phyloP scores from a whole-genome alignment of 2,888 invertebrate genomes.

The Allolobophora icterica region DNA sequence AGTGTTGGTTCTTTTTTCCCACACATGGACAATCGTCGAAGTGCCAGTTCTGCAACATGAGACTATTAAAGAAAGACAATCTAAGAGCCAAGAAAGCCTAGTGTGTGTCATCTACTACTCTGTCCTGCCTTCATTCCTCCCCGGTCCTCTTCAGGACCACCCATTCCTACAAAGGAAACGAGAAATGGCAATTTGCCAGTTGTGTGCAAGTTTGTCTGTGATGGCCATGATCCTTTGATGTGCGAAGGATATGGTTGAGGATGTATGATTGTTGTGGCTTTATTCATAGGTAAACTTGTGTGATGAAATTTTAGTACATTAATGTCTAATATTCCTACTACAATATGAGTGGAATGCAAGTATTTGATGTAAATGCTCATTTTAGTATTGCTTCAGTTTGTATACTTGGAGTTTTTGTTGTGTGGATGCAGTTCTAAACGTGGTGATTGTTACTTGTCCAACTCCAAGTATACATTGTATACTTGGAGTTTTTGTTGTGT shows the following conservation, averaged over 20 bases:
- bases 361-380: not conserved
- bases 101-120: not conserved
- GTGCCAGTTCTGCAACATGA: not conserved
- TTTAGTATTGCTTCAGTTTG: not conserved
- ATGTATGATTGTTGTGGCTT: not conserved
- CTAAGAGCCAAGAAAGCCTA: slow-evolving; percentile 22
- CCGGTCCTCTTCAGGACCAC: slow-evolving; percentile 38
- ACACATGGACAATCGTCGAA: not conserved
- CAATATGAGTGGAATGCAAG: not conserved
- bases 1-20: no score
- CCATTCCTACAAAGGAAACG: slow-evolving; percentile 28
- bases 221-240: not conserved
- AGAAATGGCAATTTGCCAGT: not conserved
- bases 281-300: not conserved
- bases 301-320: not conserved
- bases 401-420: not conserved
- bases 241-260: not conserved
- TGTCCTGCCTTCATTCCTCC: slow-evolving; percentile 30
- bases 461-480: no score
- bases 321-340: not conserved
- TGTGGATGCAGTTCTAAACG: not conserved
- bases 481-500: not conserved
- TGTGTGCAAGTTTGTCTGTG: not conserved
- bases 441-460: no score
- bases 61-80: not conserved